Conservation (phyloP, 2,888 invertebrate genomes). For the Meta bourneti region DNA sequence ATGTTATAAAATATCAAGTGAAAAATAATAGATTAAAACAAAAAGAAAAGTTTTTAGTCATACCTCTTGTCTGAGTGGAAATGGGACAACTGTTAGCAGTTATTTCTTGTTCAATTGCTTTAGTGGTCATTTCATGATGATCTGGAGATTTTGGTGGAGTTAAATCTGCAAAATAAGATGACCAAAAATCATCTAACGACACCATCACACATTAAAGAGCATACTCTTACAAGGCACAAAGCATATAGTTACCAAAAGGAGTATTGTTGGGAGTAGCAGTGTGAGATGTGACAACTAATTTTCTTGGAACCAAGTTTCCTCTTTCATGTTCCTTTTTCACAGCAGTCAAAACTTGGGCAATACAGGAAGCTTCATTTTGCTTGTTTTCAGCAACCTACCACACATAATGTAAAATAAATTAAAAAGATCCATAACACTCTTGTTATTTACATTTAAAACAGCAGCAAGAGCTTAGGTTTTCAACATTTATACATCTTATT, state of each 20-base stretch:
- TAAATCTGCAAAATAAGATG: conserved; percentile 78
- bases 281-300: conserved; percentile 78
- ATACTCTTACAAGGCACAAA: not conserved
- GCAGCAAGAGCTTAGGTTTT: not conserved
- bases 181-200: not conserved
- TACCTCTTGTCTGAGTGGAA: conserved; percentile 21
- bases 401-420: not conserved
- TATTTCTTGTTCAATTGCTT: conserved; percentile 16
- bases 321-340: conserved; percentile 68
- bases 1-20: no score
- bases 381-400: conserved; percentile 62
- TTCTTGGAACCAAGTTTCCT: conserved; percentile 74
- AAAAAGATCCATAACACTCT: not conserved
- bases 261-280: conserved; percentile 80
- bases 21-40: no score
- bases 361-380: conserved; percentile 77
- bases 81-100: conserved; percentile 2
- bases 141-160: conserved; percentile 80
- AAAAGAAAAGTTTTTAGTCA: no score
- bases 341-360: conserved; percentile 76
- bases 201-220: not conserved
- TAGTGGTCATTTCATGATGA: conserved; percentile 71
- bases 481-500: no score
- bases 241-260: conserved; percentile 78
- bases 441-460: not conserved